These are phyloP conservation scores for Xylota sylvarum DNA, from an alignment of 2,888 invertebrate genomes.

Conservation along the genomic window DNA sequence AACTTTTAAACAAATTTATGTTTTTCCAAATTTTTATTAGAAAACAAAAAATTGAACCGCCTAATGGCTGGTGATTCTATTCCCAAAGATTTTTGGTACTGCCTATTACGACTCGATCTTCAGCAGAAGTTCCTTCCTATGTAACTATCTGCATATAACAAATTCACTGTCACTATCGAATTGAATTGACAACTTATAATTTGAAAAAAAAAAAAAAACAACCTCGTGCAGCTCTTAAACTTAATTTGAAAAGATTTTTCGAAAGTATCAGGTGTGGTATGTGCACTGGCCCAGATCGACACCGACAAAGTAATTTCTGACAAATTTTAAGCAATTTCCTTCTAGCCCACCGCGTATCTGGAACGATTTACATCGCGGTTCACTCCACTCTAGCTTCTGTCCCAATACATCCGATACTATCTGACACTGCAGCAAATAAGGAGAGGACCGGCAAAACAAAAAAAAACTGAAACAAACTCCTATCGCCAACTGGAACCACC, in stretches of 20 bases:
- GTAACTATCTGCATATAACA: too few species aligned
- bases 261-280: conserved; percentile 74
- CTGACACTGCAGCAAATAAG: conserved; percentile 49
- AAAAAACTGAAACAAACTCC: conserved; percentile 8
- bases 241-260: conserved; percentile 24
- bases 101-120: too few species aligned
- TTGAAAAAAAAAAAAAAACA: not conserved
- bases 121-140: too few species aligned
- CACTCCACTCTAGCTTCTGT: conserved; percentile 68
- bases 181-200: not conserved
- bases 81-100: too few species aligned
- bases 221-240: conserved; percentile 27
- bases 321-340: conserved; percentile 76
- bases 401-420: conserved; percentile 65
- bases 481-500: conserved; percentile 66
- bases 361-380: conserved; percentile 66
- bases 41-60: too few species aligned
- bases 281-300: conserved; percentile 72
- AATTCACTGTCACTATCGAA: not conserved
- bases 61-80: too few species aligned
- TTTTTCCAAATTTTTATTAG: too few species aligned
- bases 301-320: conserved; percentile 70
- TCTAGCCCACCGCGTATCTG: conserved; percentile 66
- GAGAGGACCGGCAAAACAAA: conserved; percentile 44
- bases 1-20: too few species aligned